A percentile compares a stretch with the other conserved stretches of the same genome.
These are phyloP conservation scores for Lordiphosa mommai DNA, from an alignment of 1,140 invertebrate species.

Conservation along the genomic window DNA sequence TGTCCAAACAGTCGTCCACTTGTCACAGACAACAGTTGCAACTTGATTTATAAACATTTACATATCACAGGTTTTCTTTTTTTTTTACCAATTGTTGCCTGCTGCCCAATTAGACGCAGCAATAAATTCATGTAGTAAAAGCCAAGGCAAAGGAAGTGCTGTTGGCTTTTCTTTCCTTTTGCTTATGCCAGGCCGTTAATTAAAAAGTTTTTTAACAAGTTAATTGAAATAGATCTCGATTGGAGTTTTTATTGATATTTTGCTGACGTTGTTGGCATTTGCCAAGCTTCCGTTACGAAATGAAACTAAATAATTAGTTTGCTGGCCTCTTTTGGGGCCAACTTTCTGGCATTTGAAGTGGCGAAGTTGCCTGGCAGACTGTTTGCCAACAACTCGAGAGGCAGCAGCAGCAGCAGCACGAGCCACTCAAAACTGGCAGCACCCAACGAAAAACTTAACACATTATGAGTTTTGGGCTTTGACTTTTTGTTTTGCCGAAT, in stretches of 20 bases:
- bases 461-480: slow-evolving; percentile 58
- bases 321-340: slow-evolving; percentile 70
- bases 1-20: slow-evolving; percentile 58
- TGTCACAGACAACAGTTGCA: slow-evolving; percentile 58
- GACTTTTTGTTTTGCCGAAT: slow-evolving; percentile 36
- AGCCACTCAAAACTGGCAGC: slow-evolving; percentile 47
- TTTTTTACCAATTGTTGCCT: slow-evolving; percentile 1
- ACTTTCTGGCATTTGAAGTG: slow-evolving; percentile 70
- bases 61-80: slow-evolving; percentile 36
- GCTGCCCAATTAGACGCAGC: slow-evolving; percentile 70
- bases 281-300: slow-evolving; percentile 39
- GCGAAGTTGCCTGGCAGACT: slow-evolving; percentile 63
- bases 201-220: slow-evolving; percentile 77
- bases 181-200: slow-evolving; percentile 67
- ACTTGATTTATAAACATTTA: slow-evolving; percentile 73
- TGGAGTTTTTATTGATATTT: slow-evolving; percentile 77
- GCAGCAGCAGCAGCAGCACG: slow-evolving; percentile 18
- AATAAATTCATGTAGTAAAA: slow-evolving; percentile 52
- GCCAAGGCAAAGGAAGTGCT: slow-evolving; percentile 11
- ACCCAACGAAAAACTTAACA: slow-evolving; percentile 64
- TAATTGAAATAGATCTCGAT: slow-evolving; percentile 78
- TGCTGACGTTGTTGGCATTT: slow-evolving; percentile 52
- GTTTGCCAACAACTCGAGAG: slow-evolving; percentile 67
- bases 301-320: slow-evolving; percentile 78
- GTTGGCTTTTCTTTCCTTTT: slow-evolving; percentile 7